A percentile compares a stretch with the other conserved stretches of the same genome.
Conservation (phyloP, 1,140 invertebrate genomes). For the Brachionus paranguensis region DNA sequence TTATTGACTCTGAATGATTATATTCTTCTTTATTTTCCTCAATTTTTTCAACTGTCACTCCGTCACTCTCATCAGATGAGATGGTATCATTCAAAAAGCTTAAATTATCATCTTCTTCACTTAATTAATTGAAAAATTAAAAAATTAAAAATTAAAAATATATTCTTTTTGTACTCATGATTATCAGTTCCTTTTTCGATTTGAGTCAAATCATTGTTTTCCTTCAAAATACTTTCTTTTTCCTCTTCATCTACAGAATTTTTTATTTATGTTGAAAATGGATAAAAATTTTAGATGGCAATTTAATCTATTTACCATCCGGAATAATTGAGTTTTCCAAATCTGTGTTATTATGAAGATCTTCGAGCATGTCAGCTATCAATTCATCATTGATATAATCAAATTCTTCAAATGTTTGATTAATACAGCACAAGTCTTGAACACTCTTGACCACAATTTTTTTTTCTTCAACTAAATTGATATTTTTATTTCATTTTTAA, state of each 20-base stretch:
- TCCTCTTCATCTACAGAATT: not conserved
- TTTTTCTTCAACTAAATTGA: not conserved
- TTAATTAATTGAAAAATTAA: not conserved
- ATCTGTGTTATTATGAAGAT: constrained; percentile 21
- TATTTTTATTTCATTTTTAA: not conserved
- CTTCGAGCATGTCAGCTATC: constrained; percentile 6
- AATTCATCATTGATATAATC: constrained; percentile 2
- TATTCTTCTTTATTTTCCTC: not conserved
- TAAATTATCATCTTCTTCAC: not conserved
- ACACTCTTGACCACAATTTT: constrained; percentile 12
- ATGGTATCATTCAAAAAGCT: not conserved
- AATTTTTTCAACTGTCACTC: not conserved
- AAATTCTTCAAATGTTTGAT: constrained; percentile 12
- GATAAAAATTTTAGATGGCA: not conserved
- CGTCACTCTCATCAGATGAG: not conserved
- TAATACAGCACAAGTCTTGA: not conserved
- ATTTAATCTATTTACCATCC: not conserved
- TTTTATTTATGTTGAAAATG: not conserved
- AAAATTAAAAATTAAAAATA: not conserved
- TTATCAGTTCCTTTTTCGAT: not conserved
- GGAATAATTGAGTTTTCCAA: not conserved
- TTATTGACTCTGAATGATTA: not conserved
- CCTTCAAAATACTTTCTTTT: not conserved
- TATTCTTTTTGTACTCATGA: not conserved
- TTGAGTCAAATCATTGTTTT: constrained; percentile 6